Conservation (phyloP, 2,888 invertebrate species). For the Cyrtodaria siliqua region DNA sequence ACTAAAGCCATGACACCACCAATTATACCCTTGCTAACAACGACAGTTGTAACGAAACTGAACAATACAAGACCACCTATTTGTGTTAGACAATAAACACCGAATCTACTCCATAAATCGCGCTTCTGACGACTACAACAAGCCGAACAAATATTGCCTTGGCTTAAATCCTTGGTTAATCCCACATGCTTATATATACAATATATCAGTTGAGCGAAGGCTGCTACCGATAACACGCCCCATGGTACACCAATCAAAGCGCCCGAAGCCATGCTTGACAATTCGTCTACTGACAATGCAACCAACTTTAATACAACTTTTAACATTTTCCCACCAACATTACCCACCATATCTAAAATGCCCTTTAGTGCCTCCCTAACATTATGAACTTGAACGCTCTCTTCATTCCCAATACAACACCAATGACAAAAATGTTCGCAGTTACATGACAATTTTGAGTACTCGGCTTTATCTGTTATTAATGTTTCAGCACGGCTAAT, state of each 20-base stretch:
- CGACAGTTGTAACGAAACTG: constrained; percentile 7
- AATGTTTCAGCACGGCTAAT: constrained; percentile 26
- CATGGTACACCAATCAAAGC: constrained; percentile 9
- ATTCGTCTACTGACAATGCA: constrained; percentile 24
- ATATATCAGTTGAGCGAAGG: constrained; percentile 20
- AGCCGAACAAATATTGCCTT: too few relatives aligned
- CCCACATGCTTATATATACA: constrained; percentile 24
- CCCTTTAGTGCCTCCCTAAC: too few relatives aligned
- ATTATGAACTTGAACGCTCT: too few relatives aligned
- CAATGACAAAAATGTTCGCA: too few relatives aligned
- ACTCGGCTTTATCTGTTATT: too few relatives aligned
- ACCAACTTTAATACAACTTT: constrained; percentile 14
- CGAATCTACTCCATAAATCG: constrained; percentile 34
- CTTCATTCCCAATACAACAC: constrained; percentile 44
- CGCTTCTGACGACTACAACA: constrained; percentile 14
- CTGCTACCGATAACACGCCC: constrained; percentile 10
- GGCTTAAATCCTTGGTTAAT: constrained; percentile 1
- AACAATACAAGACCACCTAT: constrained; percentile 25
- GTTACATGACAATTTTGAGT: constrained; percentile 16
- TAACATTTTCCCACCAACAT: constrained; percentile 24
- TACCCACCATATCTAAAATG: constrained; percentile 5
- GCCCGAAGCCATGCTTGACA: neutral
- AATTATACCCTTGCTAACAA: constrained; percentile 17
- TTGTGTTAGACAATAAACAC: too few relatives aligned
- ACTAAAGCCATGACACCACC: constrained; percentile 5